phyloP scores from a whole-genome alignment of 2,113 vertebrate genomes.

The Mus pahari region DNA sequence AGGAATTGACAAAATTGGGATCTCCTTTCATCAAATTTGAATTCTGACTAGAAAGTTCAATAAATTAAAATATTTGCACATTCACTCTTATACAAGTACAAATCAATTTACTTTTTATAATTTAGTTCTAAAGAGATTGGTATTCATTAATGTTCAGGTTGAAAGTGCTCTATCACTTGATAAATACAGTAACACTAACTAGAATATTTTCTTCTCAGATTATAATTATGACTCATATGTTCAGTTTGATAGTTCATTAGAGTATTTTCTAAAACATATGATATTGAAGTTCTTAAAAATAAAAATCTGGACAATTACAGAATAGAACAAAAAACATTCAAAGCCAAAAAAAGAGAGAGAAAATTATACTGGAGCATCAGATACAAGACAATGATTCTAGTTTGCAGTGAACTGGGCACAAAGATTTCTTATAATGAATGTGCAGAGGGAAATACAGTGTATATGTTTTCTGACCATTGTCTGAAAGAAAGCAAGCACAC shows the following conservation, averaged over 20 bases:
- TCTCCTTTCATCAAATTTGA: not conserved
- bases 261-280: conserved; percentile 42
- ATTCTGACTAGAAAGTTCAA: not conserved
- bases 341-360: not conserved
- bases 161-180: not conserved
- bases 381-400: not conserved
- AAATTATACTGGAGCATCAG: conserved; percentile 7
- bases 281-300: conserved; percentile 15
- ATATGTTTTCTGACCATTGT: not conserved
- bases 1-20: not conserved
- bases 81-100: not conserved
- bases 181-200: not conserved
- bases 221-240: conserved; percentile 21
- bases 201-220: conserved; percentile 31
- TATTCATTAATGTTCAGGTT: conserved; percentile 13
- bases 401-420: not conserved
- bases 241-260: conserved; percentile 49
- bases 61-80: not conserved
- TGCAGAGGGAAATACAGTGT: not conserved
- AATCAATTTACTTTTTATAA: not conserved
- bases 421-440: conserved; percentile 13
- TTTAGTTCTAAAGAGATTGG: not conserved
- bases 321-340: conserved; percentile 5
- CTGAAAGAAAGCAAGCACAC: not conserved
- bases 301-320: conserved; percentile 24